Evolutionary conservation across 2,113 vertebrate species (phyloP).

Genomic region (Menidia beryllina): DNA sequence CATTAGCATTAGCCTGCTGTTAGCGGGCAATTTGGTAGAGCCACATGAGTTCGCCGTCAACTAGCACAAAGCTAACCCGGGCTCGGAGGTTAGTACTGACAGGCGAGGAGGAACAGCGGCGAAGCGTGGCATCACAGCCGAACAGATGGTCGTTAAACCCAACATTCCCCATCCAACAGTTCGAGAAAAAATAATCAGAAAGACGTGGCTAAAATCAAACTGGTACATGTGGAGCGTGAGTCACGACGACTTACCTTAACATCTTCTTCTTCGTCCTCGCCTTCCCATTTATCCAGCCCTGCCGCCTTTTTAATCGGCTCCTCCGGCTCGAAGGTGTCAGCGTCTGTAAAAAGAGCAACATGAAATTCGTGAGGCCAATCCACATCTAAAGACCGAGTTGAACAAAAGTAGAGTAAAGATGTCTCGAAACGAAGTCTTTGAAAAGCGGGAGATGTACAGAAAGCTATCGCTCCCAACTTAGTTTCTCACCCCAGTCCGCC

Average conservation of each 20-base stretch:
- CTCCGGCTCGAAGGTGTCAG: constrained; percentile 87
- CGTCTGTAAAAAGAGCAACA: constrained; percentile 81
- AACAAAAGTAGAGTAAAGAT: not conserved
- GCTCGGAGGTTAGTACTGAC: constrained; percentile 28
- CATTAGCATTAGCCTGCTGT: not conserved
- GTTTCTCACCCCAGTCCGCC: constrained; percentile 91
- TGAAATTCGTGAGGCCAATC: constrained; percentile 46
- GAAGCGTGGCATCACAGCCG: constrained; percentile 36
- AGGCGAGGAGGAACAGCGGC: constrained; percentile 14
- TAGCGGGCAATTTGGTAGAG: constrained; percentile 21
- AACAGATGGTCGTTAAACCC: not conserved
- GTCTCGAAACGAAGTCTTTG: not conserved
- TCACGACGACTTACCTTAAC: constrained; percentile 84
- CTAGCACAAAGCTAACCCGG: constrained; percentile 49
- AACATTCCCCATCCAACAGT: too few relatives aligned
- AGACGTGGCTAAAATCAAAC: not conserved
- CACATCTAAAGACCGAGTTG: constrained; percentile 26
- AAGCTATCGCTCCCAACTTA: constrained; percentile 50
- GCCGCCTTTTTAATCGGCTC: constrained; percentile 78
- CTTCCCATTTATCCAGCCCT: constrained; percentile 89
- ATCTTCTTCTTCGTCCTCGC: constrained; percentile 92
- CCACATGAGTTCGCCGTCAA: constrained; percentile 69
- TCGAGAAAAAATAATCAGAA: not conserved
- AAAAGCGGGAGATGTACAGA: constrained; percentile 5
- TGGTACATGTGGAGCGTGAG: not conserved